Percentiles rank a stretch among this genome's conserved stretches.
Conservation (phyloP, 1,140 invertebrate genomes). For the Paracyclopina nana region DNA sequence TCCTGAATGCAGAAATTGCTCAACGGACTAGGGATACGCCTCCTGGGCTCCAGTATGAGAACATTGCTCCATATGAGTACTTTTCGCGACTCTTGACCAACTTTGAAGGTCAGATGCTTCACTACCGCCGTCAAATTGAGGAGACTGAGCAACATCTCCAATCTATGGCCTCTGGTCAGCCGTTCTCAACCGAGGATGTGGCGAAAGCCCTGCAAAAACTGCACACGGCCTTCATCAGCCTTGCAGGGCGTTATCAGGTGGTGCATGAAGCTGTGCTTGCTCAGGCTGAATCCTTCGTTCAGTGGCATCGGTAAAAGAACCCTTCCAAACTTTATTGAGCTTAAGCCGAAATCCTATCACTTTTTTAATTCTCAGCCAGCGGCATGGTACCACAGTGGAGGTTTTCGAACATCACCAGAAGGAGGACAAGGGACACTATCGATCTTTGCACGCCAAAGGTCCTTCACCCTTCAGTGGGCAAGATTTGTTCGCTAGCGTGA, state of each 20-base stretch:
- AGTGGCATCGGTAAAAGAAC: conserved; percentile 5
- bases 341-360: no score
- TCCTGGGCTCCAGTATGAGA: conserved; percentile 29
- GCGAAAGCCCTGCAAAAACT: conserved; percentile 25
- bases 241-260: conserved; percentile 29
- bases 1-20: conserved; percentile 30
- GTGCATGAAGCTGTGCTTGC: conserved; percentile 27
- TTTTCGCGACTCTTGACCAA: conserved; percentile 27
- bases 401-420: no score
- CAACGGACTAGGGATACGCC: conserved; percentile 29
- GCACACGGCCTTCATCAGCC: conserved; percentile 28
- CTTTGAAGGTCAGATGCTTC: conserved; percentile 29
- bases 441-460: no score
- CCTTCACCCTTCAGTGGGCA: no score
- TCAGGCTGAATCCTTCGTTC: neutral
- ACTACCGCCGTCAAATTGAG: conserved; percentile 29
- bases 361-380: no score
- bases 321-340: no score
- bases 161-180: conserved; percentile 24
- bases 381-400: no score
- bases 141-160: conserved; percentile 27
- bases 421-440: no score
- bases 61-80: conserved; percentile 29
- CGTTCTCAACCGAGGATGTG: conserved; percentile 27
- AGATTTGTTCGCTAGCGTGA: no score